phyloP scores from a whole-genome alignment of 2,888 invertebrate species.

The Nomada hirtipes region DNA sequence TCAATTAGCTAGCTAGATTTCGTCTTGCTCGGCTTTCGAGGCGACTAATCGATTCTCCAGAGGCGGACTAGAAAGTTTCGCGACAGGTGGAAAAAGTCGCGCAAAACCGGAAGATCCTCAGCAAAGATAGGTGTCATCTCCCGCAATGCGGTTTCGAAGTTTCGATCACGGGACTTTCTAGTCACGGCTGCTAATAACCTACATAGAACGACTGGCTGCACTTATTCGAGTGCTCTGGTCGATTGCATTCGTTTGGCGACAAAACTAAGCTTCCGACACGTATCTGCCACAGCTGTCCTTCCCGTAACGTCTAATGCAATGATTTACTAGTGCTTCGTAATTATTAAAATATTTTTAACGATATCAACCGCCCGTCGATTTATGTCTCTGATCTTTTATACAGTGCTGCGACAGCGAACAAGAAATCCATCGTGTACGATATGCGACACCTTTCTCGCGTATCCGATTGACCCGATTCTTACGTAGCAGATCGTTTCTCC shows the following conservation, averaged over 20 bases:
- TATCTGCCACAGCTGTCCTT: neutral
- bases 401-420: no score
- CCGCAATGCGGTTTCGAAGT: conserved; percentile 60
- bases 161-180: conserved; percentile 53
- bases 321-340: no score
- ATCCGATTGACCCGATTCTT: conserved; percentile 69
- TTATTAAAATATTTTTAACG: no score
- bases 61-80: conserved; percentile 36
- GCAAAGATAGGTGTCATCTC: conserved; percentile 46
- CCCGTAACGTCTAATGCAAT: no score
- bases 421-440: no score
- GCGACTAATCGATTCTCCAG: neutral
- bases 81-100: conserved; percentile 55
- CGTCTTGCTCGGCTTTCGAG: neutral
- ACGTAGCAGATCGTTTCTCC: no score
- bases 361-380: no score
- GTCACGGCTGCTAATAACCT: conserved; percentile 44
- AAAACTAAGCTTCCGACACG: neutral
- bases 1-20: neutral
- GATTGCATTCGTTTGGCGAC: neutral
- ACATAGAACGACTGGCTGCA: conserved; percentile 5
- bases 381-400: no score
- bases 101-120: conserved; percentile 39
- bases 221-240: neutral
- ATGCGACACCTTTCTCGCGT: conserved; percentile 31